A percentile compares a stretch with the other conserved stretches of the same genome.
Conservation (phyloP, 35 echinoderm and acorn worm genomes). For the Acanthaster planci region DNA sequence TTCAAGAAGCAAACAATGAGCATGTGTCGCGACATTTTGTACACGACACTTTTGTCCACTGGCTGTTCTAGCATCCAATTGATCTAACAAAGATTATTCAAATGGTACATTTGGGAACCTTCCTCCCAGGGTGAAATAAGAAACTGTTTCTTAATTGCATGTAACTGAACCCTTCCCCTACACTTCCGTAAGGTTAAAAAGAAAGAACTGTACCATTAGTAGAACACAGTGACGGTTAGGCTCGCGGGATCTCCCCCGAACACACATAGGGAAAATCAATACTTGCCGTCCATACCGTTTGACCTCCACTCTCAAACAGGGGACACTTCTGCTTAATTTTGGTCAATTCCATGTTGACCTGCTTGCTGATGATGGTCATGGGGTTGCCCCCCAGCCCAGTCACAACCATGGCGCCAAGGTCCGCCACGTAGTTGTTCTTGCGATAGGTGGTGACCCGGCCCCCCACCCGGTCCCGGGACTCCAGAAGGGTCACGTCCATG, state of each 20-base stretch:
- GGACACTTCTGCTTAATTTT: slow-evolving; percentile 99
- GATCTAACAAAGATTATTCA: no score
- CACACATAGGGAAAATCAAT: not conserved
- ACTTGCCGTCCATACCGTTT: slow-evolving; percentile 67
- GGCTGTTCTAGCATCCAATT: no score
- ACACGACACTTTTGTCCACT: no score
- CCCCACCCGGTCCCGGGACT: slow-evolving; percentile 90
- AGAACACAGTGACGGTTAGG: slow-evolving; percentile 11
- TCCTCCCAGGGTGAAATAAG: no score
- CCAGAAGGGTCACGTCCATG: slow-evolving; percentile 92
- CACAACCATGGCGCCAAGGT: slow-evolving; percentile 97
- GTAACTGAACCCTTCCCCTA: not conserved
- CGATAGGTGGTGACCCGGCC: slow-evolving; percentile 94
- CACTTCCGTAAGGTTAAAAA: not conserved
- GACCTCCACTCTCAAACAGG: slow-evolving; percentile 86
- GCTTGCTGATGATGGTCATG: slow-evolving; percentile 97
- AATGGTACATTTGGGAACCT: no score
- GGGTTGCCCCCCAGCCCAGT: slow-evolving; percentile 96
- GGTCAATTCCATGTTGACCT: slow-evolving; percentile 95
- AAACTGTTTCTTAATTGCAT: not conserved
- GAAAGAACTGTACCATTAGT: not conserved
- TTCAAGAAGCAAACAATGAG: no score
- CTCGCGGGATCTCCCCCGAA: not conserved
- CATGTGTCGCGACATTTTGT: no score
- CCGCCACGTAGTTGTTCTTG: slow-evolving; percentile 90